Base-by-base conservation (phyloP, 2,888 invertebrate genomes). In the Dioctria linearis region DNA sequence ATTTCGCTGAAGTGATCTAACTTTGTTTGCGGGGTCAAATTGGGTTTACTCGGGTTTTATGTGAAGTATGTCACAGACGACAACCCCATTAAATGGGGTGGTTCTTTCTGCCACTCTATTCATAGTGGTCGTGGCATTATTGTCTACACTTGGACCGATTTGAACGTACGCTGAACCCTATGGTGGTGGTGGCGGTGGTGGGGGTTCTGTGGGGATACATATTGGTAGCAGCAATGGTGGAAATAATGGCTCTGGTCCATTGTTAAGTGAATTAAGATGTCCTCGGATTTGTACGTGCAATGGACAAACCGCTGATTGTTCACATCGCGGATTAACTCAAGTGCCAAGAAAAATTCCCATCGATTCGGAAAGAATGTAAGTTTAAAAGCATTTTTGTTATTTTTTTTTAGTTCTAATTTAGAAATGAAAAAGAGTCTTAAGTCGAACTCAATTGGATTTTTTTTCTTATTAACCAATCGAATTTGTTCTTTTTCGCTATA, bases 361-460 rank as follows among this genome's bases (percentile, higher is more conserved):
- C 57, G 94, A 95, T 86, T 93, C 94, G 82, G 95, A 95, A 89
- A 91, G 95, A 91, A 90, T 97, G 97, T 97, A 88, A 96, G 96
- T 96, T 46, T 39, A 57, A 25, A 25, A 25, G 67, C 13, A 69
- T 71, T 69, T 80, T 39, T 76, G 11, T 5, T 61, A 37, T 6
- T 78, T 78, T 78, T 78, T 65, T 8, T 25, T 25, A 25, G 25
- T 25, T 25, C 2, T 25, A 25, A 25, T 25, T 25, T 25, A 25
- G 25, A 25, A 25, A 1, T 25, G 25, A 25, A 25, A 25, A 25
- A 25, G 25, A 25, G 25, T 25, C 25, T 25, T 25, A 25, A 25
- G 25, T 25, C 25, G 25, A 25, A 25, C 25, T 25, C 25, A 25
- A 25, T 25, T 25, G 25, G 25, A 25, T 25, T 25, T 25, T 25